A percentile compares a stretch with the other conserved stretches of the same genome.
phyloP scores from a whole-genome alignment of 2,113 vertebrate genomes.

The Glaucomys volans region DNA sequence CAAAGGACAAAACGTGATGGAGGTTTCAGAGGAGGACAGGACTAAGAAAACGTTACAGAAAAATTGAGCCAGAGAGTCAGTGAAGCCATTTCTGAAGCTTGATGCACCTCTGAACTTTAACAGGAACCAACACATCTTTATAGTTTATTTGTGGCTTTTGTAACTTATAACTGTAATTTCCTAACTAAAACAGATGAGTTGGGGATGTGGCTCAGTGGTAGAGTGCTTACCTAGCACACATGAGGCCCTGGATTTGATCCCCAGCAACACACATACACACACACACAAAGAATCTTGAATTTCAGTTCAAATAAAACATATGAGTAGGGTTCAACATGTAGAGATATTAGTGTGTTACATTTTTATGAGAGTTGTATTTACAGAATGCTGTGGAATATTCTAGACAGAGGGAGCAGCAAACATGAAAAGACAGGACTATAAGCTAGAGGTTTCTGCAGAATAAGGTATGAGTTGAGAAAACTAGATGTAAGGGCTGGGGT shows the following conservation, averaged over 20 bases:
- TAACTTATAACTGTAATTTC: background rate
- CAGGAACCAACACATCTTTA: background rate
- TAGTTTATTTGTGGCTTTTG: background rate
- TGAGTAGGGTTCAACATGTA: background rate
- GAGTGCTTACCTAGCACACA: no score
- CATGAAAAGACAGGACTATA: background rate
- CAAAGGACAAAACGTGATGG: background rate
- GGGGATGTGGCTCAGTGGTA: no score
- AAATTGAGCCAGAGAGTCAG: background rate
- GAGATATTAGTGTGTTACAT: background rate
- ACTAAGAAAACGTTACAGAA: constrained; percentile 22
- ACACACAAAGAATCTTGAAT: no score
- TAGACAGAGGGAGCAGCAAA: background rate
- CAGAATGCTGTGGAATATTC: background rate
- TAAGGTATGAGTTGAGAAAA: background rate
- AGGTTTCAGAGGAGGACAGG: background rate
- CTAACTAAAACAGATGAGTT: background rate
- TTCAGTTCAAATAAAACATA: no score
- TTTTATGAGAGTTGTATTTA: background rate
- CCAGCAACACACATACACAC: no score
- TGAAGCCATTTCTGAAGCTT: constrained; percentile 11
- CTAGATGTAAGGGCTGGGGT: no score
- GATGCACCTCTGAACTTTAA: background rate
- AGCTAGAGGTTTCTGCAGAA: background rate
- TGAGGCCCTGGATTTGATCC: no score